These are phyloP conservation scores for Ophiodon elongatus DNA, from an alignment of 2,113 vertebrate species.

Conservation along the genomic window DNA sequence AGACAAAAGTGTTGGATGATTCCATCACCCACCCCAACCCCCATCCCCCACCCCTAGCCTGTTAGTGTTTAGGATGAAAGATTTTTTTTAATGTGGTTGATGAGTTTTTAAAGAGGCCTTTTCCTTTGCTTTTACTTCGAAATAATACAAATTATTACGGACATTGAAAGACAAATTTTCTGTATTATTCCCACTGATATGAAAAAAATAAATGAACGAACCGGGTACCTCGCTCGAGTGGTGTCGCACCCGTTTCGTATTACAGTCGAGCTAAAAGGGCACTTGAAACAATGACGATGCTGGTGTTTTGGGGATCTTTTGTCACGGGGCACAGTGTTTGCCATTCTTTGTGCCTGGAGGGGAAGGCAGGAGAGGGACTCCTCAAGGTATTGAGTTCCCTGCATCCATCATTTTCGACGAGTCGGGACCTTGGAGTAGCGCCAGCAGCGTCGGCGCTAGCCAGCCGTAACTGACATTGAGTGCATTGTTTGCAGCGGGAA, in stretches of 20 bases:
- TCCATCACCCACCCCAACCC: constrained; percentile 24
- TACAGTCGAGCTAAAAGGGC: constrained; percentile 40
- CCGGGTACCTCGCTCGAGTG: not conserved
- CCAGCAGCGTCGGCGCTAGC: constrained; percentile 84
- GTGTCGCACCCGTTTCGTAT: constrained; percentile 35
- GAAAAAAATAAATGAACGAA: constrained; percentile 22
- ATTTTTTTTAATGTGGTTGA: constrained; percentile 18
- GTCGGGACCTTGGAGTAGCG: constrained; percentile 84
- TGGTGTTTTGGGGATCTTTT: constrained; percentile 60
- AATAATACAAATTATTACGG: constrained; percentile 12
- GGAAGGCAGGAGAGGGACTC: constrained; percentile 82
- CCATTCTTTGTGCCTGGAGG: constrained; percentile 79
- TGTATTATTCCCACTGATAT: constrained; percentile 31
- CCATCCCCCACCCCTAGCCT: not conserved
- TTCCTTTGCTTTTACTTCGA: constrained; percentile 25
- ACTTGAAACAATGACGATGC: constrained; percentile 44
- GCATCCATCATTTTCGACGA: constrained; percentile 91
- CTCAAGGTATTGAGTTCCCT: constrained; percentile 88
- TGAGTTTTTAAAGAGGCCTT: constrained; percentile 22
- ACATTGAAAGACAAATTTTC: constrained; percentile 3
- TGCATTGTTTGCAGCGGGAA: constrained; percentile 87
- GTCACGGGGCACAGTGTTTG: constrained; percentile 48
- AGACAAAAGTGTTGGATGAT: constrained; percentile 71
- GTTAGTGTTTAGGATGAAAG: constrained; percentile 43
- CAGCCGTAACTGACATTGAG: constrained; percentile 91